Percentiles rank a stretch among this genome's conserved stretches.
Evolutionary conservation across 2,888 invertebrate species (phyloP).

Genomic region (Caenorhabditis uteleia): DNA sequence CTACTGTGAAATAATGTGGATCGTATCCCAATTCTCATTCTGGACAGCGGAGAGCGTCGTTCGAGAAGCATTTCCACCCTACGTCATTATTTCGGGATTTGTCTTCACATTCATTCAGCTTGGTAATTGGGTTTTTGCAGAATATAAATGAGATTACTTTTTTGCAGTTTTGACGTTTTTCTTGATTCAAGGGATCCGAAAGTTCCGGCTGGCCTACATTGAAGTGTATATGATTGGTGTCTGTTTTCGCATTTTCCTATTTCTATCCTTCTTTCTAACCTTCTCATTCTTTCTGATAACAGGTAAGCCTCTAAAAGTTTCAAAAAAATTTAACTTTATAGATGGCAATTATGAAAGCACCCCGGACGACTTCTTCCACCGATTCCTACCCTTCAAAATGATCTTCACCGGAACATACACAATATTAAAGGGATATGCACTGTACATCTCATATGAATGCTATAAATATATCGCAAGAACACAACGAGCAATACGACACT

Average conservation of each 20-base stretch:
- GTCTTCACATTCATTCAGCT: slow-evolving; percentile 40
- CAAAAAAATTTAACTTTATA: slow-evolving; percentile 10
- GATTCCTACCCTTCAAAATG: slow-evolving; percentile 29
- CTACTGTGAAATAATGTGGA: slow-evolving; percentile 57
- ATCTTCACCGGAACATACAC: slow-evolving; percentile 30
- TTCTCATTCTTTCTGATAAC: slow-evolving; percentile 27
- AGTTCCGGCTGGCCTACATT: slow-evolving; percentile 27
- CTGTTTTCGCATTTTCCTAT: slow-evolving; percentile 26
- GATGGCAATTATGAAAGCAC: too few species aligned
- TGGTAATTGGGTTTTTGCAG: slow-evolving; percentile 21
- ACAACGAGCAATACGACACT: slow-evolving; percentile 20
- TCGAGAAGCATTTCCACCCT: slow-evolving; percentile 31
- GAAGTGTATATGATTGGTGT: slow-evolving; percentile 36
- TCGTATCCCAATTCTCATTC: slow-evolving; percentile 51
- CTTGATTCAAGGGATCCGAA: slow-evolving; percentile 32
- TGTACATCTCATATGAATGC: slow-evolving; percentile 36
- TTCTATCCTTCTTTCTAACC: slow-evolving; percentile 23
- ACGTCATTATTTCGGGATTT: slow-evolving; percentile 40
- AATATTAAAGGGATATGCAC: slow-evolving; percentile 35
- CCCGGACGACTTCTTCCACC: slow-evolving; percentile 36
- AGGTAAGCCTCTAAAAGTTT: slow-evolving; percentile 9
- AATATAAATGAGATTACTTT: not conserved
- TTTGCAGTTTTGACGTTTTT: slow-evolving; percentile 27
- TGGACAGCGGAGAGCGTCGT: slow-evolving; percentile 50
- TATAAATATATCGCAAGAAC: slow-evolving; percentile 42